phyloP scores from a whole-genome alignment of 2,113 vertebrate genomes.

The Oreochromis aureus region DNA sequence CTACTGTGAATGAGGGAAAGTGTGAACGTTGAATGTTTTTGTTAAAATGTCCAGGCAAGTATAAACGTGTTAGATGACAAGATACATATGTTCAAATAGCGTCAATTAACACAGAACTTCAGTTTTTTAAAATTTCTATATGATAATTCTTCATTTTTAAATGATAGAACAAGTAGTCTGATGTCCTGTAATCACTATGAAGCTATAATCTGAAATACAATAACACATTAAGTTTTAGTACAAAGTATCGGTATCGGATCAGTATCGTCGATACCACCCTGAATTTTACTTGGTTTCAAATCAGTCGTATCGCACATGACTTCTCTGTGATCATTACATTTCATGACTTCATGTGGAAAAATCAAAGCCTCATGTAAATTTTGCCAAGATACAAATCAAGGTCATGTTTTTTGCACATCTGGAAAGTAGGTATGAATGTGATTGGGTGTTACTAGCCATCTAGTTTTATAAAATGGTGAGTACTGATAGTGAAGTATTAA shows the following conservation, averaged over 20 bases:
- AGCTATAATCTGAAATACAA: neutral
- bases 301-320: neutral
- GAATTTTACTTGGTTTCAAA: neutral
- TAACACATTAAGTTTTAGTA: neutral
- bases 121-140: neutral
- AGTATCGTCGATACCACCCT: neutral
- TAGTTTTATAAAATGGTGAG: neutral
- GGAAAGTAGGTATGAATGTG: neutral
- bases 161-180: neutral
- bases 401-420: neutral
- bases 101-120: neutral
- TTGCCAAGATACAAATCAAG: neutral
- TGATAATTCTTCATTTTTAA: neutral
- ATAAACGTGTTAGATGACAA: neutral
- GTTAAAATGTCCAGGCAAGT: neutral
- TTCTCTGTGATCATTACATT: neutral
- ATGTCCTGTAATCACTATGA: neutral
- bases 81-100: neutral
- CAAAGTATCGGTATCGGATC: neutral
- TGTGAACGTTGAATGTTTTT: neutral
- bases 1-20: fast-evolving
- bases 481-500: neutral
- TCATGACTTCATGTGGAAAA: neutral
- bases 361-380: neutral
- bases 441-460: neutral